Base-by-base conservation (phyloP, 2,113 vertebrate genomes). In the Catagonus wagneri region DNA sequence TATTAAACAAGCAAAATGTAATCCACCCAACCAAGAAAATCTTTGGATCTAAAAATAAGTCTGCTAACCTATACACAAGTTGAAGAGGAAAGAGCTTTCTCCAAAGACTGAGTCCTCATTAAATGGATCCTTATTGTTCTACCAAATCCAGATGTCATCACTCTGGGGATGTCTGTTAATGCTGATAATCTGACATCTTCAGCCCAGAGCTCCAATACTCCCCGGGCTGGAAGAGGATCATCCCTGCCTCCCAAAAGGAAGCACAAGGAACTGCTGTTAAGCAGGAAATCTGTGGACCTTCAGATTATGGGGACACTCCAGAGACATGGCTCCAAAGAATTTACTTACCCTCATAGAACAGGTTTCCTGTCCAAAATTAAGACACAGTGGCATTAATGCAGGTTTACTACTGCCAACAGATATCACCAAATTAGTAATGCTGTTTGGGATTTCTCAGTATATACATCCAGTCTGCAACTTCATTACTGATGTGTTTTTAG, bases 181-280 rank as follows among this genome's bases (percentile, higher is more conserved):
- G 89, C 22, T 96, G 94, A 97, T 97, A 96, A 97, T 96, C 96
- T 97, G 97, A 95, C 50, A 96, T 97, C 97, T 98, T 98, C 97
- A 98, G 97, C 98, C 97, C 94, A 97, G 88, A 97, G 76, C 95
- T 97, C 94, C 97, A 97, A 97, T 96, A 97, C 52, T 97, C 90
- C 89, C 97, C 97, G 95, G 96, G 97, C 97, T 98, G 95, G 93
- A 97, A 97, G 94, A 97, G 20, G 97, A 92, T 96, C 94, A 96
- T 93, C 95, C 83, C 98, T 98, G 96, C 97, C 97, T 97, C 96
- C 97, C 97, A 97, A 97, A 97, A 97, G 97, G 97, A 97, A 97
- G 98, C 96, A 97, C 86, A 97, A 97, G 97, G 96, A 96, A 96
- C 97, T 97, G 94, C 95, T 94, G 89, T 97, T 97, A 94, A 98